phyloP scores from a whole-genome alignment of 1,140 invertebrate genomes.

The Leptinotarsa undecemlineata region DNA sequence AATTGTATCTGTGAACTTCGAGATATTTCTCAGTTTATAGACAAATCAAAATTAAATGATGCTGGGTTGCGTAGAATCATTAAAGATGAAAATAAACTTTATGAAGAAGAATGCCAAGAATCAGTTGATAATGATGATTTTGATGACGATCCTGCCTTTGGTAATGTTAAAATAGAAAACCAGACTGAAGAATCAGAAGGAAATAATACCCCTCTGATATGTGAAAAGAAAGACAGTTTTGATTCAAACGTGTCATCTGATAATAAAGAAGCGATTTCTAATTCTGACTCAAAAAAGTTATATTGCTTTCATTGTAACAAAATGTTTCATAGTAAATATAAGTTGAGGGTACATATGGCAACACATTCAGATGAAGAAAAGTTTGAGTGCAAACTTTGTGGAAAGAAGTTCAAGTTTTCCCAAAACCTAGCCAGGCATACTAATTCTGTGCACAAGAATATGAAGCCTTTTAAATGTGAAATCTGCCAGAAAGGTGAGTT shows the following conservation, averaged over 20 bases:
- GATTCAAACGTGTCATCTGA: not conserved
- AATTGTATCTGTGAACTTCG: conserved; percentile 30
- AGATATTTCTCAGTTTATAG: conserved; percentile 33
- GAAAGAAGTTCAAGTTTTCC: conserved; percentile 16
- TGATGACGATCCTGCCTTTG: not conserved
- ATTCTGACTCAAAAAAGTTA: not conserved
- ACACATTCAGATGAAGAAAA: not conserved
- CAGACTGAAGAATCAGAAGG: conserved; percentile 25
- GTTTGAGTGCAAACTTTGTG: conserved; percentile 12
- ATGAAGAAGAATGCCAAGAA: conserved; percentile 21
- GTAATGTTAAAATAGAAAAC: conserved; percentile 27
- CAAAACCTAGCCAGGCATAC: conserved; percentile 12
- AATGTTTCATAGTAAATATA: conserved; percentile 35
- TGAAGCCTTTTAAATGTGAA: conserved; percentile 38
- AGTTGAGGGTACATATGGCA: conserved; percentile 32
- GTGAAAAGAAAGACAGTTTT: conserved; percentile 25
- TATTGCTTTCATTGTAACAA: conserved; percentile 31
- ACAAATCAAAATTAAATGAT: conserved; percentile 35
- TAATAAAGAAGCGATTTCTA: conserved; percentile 31
- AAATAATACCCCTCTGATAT: not conserved
- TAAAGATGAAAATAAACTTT: conserved; percentile 29
- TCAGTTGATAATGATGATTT: conserved; percentile 15
- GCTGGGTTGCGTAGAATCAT: conserved; percentile 26
- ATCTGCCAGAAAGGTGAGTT: conserved; percentile 35
- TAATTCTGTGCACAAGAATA: conserved; percentile 21